phyloP scores from a whole-genome alignment of 2,113 vertebrate species.

The Nothobranchius furzeri region DNA sequence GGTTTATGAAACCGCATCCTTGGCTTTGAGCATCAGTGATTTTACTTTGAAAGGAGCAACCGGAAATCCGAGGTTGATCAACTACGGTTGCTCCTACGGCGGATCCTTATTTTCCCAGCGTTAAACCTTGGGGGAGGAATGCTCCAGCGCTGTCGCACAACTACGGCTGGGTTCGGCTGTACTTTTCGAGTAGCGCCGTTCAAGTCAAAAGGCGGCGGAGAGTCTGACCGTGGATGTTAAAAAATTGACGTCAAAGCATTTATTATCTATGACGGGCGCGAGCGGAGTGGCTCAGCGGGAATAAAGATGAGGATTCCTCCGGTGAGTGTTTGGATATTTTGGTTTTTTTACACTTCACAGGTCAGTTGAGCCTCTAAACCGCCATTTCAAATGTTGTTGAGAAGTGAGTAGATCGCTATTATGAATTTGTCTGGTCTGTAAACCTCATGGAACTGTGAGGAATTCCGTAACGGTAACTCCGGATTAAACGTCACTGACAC shows the following conservation, averaged over 20 bases:
- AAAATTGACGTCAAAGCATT: slow-evolving; percentile 38
- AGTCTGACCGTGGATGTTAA: slow-evolving; percentile 15
- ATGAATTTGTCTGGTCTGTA: background rate
- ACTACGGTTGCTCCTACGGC: background rate
- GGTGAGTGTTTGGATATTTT: slow-evolving; percentile 66
- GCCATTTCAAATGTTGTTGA: slow-evolving; percentile 44
- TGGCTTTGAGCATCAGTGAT: background rate
- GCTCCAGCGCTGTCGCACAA: slow-evolving; percentile 61
- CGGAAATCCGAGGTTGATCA: background rate
- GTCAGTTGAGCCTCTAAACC: slow-evolving; percentile 40
- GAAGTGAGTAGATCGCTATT: slow-evolving; percentile 6
- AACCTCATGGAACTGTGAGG: background rate
- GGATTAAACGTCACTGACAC: slow-evolving; percentile 46
- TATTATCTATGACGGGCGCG: slow-evolving; percentile 54
- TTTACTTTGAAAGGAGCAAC: slow-evolving; percentile 32
- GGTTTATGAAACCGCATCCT: too few species aligned
- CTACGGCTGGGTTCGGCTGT: slow-evolving; percentile 51
- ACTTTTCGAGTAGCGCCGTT: slow-evolving; percentile 59
- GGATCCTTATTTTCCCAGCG: slow-evolving; percentile 44
- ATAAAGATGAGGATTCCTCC: slow-evolving; percentile 76
- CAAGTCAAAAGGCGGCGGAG: slow-evolving; percentile 24
- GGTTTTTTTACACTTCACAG: slow-evolving; percentile 35
- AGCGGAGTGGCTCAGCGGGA: slow-evolving; percentile 54
- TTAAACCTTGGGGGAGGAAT: slow-evolving; percentile 69
- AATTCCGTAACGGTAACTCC: slow-evolving; percentile 23